These are phyloP conservation scores for Oscheius sp. DNA, from an alignment of 2,888 invertebrate genomes.

Conservation along the genomic window DNA sequence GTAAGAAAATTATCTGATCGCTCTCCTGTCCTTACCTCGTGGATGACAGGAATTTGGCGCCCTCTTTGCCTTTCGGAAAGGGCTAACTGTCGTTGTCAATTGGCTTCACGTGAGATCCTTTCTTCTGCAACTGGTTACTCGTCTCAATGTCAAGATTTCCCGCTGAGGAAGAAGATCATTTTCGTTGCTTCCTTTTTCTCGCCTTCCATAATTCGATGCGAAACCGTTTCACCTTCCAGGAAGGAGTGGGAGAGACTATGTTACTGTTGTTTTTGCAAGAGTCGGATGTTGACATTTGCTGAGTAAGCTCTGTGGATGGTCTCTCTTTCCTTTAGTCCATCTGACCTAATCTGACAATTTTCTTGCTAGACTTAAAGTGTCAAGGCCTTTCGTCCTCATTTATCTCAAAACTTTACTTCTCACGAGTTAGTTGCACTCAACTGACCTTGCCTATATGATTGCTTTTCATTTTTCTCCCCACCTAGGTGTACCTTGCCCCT, in stretches of 20 bases:
- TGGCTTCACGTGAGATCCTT: conserved; percentile 10
- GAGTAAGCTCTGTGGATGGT: conserved; percentile 20
- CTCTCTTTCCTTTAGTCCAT: neutral
- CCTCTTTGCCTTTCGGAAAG: neutral
- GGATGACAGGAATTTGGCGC: too few relatives aligned
- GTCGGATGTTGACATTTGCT: conserved; percentile 16
- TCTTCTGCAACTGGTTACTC: conserved; percentile 24
- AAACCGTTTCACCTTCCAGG: conserved; percentile 1
- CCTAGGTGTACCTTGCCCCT: neutral
- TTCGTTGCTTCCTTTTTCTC: neutral
- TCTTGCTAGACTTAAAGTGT: neutral
- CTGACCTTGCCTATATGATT: neutral
- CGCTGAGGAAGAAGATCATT: conserved; percentile 9
- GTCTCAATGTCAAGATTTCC: conserved; percentile 3
- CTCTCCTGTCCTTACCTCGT: neutral
- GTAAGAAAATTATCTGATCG: conserved; percentile 25
- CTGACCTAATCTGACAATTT: too few relatives aligned
- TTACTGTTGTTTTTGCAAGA: neutral
- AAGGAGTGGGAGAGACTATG: neutral
- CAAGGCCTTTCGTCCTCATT: neutral
- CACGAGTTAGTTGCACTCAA: neutral
- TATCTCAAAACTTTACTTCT: neutral
- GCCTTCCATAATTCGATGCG: too few relatives aligned
- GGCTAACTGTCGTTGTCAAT: conserved; percentile 1
- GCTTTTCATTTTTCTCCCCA: too few relatives aligned